A percentile compares a stretch with the other conserved stretches of the same genome.
Evolutionary conservation across 2,797 vertebrate genomes (phyloP).

Genomic region (Ceryle rudis): DNA sequence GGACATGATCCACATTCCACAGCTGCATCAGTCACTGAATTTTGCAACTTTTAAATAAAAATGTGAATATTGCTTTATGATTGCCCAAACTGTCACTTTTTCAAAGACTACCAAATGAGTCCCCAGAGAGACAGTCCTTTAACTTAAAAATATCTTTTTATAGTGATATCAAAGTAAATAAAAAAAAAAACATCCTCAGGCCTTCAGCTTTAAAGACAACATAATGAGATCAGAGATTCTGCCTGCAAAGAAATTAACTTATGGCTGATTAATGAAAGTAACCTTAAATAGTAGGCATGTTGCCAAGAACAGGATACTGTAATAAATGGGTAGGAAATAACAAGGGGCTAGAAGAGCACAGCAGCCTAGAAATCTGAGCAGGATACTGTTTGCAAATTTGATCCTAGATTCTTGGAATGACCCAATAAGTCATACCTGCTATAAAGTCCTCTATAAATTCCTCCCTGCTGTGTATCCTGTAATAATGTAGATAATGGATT

Average conservation of each 20-base stretch:
- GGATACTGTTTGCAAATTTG: conserved; percentile 72
- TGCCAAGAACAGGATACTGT: conserved; percentile 63
- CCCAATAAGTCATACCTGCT: conserved; percentile 67
- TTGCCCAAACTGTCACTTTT: conserved; percentile 54
- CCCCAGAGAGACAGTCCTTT: conserved; percentile 51
- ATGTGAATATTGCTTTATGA: conserved; percentile 31
- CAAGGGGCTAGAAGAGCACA: conserved; percentile 20
- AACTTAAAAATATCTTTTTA: conserved; percentile 64
- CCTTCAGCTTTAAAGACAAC: conserved; percentile 73
- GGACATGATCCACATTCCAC: not conserved
- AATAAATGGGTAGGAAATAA: conserved; percentile 63
- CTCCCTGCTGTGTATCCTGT: not conserved
- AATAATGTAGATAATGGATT: conserved; percentile 73
- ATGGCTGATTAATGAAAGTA: conserved; percentile 79
- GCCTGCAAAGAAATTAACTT: conserved; percentile 78
- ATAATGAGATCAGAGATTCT: conserved; percentile 77
- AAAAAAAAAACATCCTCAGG: not conserved
- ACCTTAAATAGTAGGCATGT: conserved; percentile 72
- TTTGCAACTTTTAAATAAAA: conserved; percentile 1
- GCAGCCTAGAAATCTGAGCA: conserved; percentile 64
- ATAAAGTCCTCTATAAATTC: conserved; percentile 68
- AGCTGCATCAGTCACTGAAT: not conserved
- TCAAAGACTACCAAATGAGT: conserved; percentile 66
- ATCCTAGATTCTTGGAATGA: conserved; percentile 71
- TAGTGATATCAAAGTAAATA: conserved; percentile 65